Conservation (phyloP, 2,888 invertebrate genomes). For the Schizaphis graminum region DNA sequence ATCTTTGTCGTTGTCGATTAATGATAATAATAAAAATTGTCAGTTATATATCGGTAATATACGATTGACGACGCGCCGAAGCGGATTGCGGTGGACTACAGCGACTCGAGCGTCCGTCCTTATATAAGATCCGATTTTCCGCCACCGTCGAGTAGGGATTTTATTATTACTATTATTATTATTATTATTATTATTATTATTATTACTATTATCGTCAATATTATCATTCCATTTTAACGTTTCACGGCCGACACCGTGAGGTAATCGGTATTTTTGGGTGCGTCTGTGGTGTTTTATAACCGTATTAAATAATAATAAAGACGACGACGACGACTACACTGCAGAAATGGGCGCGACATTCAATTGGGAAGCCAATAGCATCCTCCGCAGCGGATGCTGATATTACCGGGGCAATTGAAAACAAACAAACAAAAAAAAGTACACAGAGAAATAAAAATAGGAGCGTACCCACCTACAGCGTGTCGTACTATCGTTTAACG, state of each 20-base stretch:
- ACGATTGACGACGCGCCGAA: background rate
- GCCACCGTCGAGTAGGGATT: background rate
- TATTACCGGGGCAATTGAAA: constrained; percentile 41
- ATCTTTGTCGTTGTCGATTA: background rate
- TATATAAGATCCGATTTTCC: background rate
- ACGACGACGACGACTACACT: background rate
- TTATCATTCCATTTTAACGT: background rate
- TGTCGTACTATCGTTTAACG: background rate
- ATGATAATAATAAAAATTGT: background rate
- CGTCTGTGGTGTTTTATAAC: constrained; percentile 23
- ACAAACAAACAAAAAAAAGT: background rate
- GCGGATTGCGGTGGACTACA: background rate
- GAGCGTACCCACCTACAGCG: constrained; percentile 6
- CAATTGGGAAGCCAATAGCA: constrained; percentile 20
- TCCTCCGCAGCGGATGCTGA: constrained; percentile 32
- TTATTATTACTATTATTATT: background rate
- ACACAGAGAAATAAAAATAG: constrained; percentile 18
- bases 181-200: constrained; percentile 11
- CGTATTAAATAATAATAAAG: background rate
- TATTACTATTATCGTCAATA: background rate
- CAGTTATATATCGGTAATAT: background rate
- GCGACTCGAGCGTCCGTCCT: background rate
- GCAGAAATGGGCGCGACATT: constrained; percentile 17
- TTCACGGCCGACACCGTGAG: constrained; percentile 10
- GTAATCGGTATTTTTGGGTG: background rate